Evolutionary conservation across 1,140 invertebrate species (phyloP), one percentile per base, ranked within the genome.

Genomic region (Nixonia krombeini): DNA sequence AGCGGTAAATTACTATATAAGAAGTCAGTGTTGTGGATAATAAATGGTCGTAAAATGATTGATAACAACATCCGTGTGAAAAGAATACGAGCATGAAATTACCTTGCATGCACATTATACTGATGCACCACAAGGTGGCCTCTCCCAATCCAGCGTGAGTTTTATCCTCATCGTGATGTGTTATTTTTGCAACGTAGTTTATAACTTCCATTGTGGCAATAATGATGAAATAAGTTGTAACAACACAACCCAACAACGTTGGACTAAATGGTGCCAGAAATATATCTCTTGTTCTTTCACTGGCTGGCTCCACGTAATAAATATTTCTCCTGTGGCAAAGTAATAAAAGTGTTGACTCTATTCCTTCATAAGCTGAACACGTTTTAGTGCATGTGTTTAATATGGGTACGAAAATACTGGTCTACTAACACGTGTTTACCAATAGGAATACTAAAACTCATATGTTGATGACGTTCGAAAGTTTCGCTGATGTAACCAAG

Each of bases 81-180:
- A 55, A 35, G 15, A 41, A 47, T 49, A 16, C 21, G 15, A 38
- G 18, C 21, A 1, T 46, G 0, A 8, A 8, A 7, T 46, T 29
- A 88, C 88, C 88, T 87, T 90, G 89, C 81, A 89, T 89, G 70
- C 88, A 89, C 66, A 90, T 84, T 37, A 90, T 88, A 37, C 87
- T 87, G 29, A 87, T 84, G 5, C 88, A 88, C 87, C 88, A 89
- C 40, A 89, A 69, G 0, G 87, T 70, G 1, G 87, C 86, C 45
- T 89, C 88, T 0, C 85, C 85, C 15, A 85, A 83, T 7, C 83
- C 86, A 61, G 85, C 81, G 7, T 72, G 66, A 15, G 75, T 80
- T 12, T 74, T 69, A 1, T 72, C 71, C 2, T 78, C 64, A 21
- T 75, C 46, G 17, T 75, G 69, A 6, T 81, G 67, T 3, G 82